phyloP scores from a whole-genome alignment of 2,797 vertebrate genomes.

The Mormyrops boulengeri region DNA sequence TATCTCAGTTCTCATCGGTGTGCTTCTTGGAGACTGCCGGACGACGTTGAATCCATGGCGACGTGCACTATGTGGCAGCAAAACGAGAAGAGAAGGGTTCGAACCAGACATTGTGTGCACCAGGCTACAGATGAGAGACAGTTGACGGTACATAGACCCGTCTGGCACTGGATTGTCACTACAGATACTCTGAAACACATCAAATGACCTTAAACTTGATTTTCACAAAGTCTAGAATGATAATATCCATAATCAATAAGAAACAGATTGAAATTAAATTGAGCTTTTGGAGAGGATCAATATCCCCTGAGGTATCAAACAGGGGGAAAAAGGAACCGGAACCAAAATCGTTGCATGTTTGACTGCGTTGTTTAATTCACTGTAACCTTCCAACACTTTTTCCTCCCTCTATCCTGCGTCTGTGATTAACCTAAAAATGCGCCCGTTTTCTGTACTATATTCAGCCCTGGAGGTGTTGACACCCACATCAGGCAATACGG shows the following conservation, averaged over 20 bases:
- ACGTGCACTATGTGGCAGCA: neutral
- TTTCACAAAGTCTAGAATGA: neutral
- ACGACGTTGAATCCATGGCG: neutral
- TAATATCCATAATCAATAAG: neutral
- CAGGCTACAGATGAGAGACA: neutral
- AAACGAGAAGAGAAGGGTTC: neutral
- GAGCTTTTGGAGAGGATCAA: neutral
- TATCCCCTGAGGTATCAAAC: neutral
- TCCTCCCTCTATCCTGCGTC: neutral
- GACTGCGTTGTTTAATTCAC: neutral
- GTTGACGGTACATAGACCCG: neutral
- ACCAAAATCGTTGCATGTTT: neutral
- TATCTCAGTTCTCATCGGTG: neutral
- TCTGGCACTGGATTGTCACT: neutral
- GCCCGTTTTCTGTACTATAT: neutral
- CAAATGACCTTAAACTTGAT: constrained; percentile 1
- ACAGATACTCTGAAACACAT: neutral
- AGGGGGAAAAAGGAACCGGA: neutral
- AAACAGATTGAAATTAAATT: neutral
- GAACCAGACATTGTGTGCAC: neutral
- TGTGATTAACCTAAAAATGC: neutral
- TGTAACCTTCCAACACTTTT: neutral
- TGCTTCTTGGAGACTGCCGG: neutral
- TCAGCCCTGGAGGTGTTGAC: neutral
- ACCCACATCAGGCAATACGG: neutral